Percentiles rank a stretch among this genome's conserved stretches.
Conservation (phyloP, 2,113 vertebrate genomes). For the Malaclemys terrapin region DNA sequence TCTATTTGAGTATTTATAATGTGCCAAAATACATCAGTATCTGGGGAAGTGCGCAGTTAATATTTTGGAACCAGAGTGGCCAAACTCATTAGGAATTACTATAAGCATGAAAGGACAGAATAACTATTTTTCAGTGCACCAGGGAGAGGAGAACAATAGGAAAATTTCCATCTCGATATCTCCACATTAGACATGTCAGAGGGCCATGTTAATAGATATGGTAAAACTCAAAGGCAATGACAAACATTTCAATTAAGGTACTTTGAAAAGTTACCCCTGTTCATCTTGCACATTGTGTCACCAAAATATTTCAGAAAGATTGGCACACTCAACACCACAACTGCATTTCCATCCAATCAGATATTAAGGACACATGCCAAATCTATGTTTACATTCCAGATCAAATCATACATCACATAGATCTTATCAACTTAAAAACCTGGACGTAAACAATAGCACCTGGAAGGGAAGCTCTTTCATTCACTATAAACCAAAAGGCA, state of each 20-base stretch:
- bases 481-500: fast-evolving
- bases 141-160: fast-evolving
- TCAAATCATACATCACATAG: conserved; percentile 39
- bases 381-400: conserved; percentile 59
- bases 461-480: conserved; percentile 19
- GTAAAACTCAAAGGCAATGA: conserved; percentile 30
- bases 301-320: conserved; percentile 64
- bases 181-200: neutral
- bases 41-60: neutral
- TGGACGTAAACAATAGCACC: conserved; percentile 63
- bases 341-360: conserved; percentile 72
- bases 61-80: neutral
- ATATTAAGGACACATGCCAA: conserved; percentile 50
- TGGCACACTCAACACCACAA: neutral
- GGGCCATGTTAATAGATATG: neutral
- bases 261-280: neutral
- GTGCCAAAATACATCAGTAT: neutral
- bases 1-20: neutral
- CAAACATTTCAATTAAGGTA: conserved; percentile 35
- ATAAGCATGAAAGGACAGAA: neutral
- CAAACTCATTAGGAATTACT: neutral
- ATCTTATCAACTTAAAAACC: conserved; percentile 72
- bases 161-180: neutral
- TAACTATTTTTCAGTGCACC: neutral
- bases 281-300: conserved; percentile 51